Evolutionary conservation across 2,113 vertebrate species (phyloP).

Genomic region (Brevimyrus niger): DNA sequence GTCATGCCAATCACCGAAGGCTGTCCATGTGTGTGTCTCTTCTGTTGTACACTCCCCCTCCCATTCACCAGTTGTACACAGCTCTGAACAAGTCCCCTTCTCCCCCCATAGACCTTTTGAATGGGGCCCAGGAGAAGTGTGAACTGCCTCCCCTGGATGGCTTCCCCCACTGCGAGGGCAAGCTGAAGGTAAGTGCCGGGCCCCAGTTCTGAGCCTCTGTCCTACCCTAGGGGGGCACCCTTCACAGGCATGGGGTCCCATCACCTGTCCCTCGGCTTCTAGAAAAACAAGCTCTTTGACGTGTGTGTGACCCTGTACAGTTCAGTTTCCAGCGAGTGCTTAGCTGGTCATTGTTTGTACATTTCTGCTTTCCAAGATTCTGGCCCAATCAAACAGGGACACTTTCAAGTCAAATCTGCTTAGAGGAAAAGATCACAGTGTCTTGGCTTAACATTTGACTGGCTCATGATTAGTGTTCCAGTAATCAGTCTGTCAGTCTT

Average conservation of each 20-base stretch:
- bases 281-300: neutral
- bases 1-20: neutral
- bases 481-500: neutral
- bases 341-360: neutral
- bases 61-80: no score
- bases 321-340: neutral
- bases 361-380: neutral
- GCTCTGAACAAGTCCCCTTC: neutral
- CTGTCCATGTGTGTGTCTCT: neutral
- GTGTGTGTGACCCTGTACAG: neutral
- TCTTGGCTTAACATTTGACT: neutral
- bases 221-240: neutral
- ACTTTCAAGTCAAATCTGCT: neutral
- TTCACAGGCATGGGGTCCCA: neutral
- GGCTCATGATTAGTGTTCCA: neutral
- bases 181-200: neutral
- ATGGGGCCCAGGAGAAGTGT: slow-evolving; percentile 23
- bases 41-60: neutral
- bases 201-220: neutral
- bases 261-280: neutral
- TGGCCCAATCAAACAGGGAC: neutral
- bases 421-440: neutral
- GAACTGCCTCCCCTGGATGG: slow-evolving; percentile 16
- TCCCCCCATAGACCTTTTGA: slow-evolving; percentile 10
- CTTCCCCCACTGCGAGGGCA: slow-evolving; percentile 17